Percentiles rank a stretch among this genome's conserved stretches.
Evolutionary conservation across 64 coral and sea anemone species (phyloP).

Genomic region (Orbicella faveolata): DNA sequence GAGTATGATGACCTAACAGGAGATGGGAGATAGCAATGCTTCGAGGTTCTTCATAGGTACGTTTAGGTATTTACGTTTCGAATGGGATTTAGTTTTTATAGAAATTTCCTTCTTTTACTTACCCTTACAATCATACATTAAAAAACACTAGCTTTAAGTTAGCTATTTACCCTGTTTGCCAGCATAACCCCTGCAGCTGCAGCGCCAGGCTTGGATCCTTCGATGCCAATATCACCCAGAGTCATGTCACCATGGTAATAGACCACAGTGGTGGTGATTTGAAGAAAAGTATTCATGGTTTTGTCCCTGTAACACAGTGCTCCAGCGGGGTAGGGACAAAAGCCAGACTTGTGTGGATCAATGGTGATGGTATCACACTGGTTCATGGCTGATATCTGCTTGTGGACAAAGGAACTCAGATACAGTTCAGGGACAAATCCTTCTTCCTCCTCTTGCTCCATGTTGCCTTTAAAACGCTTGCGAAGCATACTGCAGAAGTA

Average conservation of each 20-base stretch:
- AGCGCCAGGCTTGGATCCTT: conserved; percentile 91
- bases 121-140: too few species aligned
- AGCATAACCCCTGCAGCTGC: conserved; percentile 70
- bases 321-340: conserved; percentile 84
- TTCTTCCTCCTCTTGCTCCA: neutral
- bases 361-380: conserved; percentile 83
- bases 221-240: conserved; percentile 82
- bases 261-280: conserved; percentile 63
- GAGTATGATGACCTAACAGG: too few species aligned
- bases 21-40: too few species aligned
- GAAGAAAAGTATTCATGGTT: conserved; percentile 72
- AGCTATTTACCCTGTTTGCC: conserved; percentile 70
- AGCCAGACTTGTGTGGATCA: conserved; percentile 91
- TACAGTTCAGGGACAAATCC: conserved; percentile 68
- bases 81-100: too few species aligned
- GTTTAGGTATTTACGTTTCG: too few species aligned
- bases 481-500: conserved; percentile 84
- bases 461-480: neutral
- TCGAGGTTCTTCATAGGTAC: too few species aligned
- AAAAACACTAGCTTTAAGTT: neutral
- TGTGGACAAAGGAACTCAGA: conserved; percentile 40
- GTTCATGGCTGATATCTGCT: conserved; percentile 45
- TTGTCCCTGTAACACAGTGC: conserved; percentile 77
- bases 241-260: conserved; percentile 71
- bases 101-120: too few species aligned